phyloP scores from a whole-genome alignment of 2,888 invertebrate genomes.

The Sicus ferrugineus region DNA sequence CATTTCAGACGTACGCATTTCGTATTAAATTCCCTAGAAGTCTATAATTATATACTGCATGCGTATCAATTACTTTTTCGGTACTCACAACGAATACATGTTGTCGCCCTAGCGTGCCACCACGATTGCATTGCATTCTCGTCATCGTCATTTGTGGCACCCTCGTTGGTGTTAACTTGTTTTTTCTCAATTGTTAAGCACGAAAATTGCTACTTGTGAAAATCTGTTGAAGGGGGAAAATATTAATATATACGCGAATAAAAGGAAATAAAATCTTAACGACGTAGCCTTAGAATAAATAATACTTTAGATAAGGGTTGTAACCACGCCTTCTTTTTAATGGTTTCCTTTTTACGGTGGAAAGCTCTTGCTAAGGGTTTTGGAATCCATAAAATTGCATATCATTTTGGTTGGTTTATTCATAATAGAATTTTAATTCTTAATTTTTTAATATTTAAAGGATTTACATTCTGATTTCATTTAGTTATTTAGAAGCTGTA shows the following conservation, averaged over 20 bases:
- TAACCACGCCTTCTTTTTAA: too few species aligned
- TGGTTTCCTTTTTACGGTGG: too few species aligned
- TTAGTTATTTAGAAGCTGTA: too few species aligned
- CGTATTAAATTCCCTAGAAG: slow-evolving; percentile 14
- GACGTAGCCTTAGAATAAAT: not conserved
- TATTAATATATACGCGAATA: not conserved
- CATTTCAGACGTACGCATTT: not conserved
- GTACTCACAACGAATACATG: not conserved
- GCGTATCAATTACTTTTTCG: not conserved
- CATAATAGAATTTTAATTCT: too few species aligned
- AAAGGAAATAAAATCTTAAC: too few species aligned
- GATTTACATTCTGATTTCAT: too few species aligned
- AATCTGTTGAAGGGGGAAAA: not conserved
- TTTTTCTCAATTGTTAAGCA: not conserved
- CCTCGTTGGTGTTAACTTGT: not conserved
- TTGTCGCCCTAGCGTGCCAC: not conserved
- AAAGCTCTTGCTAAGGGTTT: too few species aligned
- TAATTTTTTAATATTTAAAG: too few species aligned
- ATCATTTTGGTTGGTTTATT: too few species aligned
- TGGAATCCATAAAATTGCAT: too few species aligned
- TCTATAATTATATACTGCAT: not conserved
- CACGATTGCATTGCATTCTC: not conserved
- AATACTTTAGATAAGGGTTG: not conserved
- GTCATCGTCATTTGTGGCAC: not conserved
- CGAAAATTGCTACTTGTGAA: not conserved